Evolutionary conservation across 2,113 vertebrate species (phyloP).

Genomic region (Pituophis catenifer): DNA sequence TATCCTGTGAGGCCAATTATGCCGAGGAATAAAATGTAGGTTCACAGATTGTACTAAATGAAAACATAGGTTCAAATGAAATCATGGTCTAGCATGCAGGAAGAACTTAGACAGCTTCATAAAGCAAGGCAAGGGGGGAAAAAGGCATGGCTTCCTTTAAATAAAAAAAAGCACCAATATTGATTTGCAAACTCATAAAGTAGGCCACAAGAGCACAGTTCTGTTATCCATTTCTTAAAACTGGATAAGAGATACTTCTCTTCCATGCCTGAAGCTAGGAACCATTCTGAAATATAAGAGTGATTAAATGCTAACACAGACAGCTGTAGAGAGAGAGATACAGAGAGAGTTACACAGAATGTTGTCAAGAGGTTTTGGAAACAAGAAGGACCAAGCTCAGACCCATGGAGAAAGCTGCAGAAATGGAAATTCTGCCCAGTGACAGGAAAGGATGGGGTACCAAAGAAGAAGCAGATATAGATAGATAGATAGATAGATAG

Average conservation of each 20-base stretch:
- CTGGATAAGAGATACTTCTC: not conserved
- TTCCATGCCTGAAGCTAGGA: constrained; percentile 7
- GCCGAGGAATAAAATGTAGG: not conserved
- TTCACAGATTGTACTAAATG: not conserved
- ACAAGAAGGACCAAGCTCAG: not conserved
- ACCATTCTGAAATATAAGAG: not conserved
- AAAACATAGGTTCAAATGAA: not conserved
- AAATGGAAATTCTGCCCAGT: not conserved
- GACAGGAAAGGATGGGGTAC: not conserved
- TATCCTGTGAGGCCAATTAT: not conserved
- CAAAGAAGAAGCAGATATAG: too few species aligned
- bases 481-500: too few species aligned
- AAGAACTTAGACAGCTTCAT: not conserved
- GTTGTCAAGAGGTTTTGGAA: constrained; percentile 13
- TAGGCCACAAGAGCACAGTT: not conserved
- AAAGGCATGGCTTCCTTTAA: not conserved
- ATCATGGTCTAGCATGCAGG: not conserved
- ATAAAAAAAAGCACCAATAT: not conserved
- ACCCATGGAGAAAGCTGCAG: accelerated
- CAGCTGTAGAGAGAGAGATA: not conserved
- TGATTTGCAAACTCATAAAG: not conserved
- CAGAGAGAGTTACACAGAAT: accelerated
- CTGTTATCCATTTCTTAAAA: not conserved
- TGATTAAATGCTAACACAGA: not conserved
- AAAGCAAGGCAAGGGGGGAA: not conserved